Evolutionary conservation across 2,797 vertebrate genomes (phyloP).

Genomic region (Danionella dracula): DNA sequence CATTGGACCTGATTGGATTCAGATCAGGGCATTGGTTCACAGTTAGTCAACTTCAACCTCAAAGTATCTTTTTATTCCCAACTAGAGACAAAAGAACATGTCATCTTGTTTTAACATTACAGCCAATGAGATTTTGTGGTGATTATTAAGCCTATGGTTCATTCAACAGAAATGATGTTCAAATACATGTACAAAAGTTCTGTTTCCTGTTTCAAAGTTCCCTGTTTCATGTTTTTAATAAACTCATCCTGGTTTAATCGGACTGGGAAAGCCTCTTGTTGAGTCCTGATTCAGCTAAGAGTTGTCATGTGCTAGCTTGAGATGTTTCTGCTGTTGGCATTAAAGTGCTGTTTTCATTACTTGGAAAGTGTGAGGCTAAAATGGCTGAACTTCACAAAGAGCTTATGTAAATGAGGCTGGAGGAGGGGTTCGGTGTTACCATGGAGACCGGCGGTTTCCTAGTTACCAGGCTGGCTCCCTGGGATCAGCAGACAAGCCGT

Average conservation of each 20-base stretch:
- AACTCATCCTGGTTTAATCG: neutral
- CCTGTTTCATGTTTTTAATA: neutral
- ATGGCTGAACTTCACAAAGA: constrained; percentile 17
- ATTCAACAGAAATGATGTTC: no score
- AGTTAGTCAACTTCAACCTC: no score
- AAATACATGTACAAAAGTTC: no score
- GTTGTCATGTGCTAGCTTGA: constrained; percentile 29
- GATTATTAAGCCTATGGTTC: no score
- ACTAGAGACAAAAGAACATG: no score
- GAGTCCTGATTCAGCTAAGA: constrained; percentile 7
- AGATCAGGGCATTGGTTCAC: neutral
- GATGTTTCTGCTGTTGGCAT: neutral
- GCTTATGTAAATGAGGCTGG: constrained; percentile 11
- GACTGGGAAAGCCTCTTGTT: neutral
- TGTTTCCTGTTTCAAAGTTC: no score
- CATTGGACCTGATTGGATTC: neutral
- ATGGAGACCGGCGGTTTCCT: constrained; percentile 16
- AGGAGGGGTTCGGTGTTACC: constrained; percentile 12
- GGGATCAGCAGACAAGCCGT: neutral
- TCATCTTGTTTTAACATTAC: no score
- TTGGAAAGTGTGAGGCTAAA: neutral
- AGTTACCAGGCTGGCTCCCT: constrained; percentile 7
- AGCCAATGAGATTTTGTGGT: no score
- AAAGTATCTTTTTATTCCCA: no score
- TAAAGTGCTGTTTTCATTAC: constrained; percentile 5